phyloP scores from a whole-genome alignment of 1,140 invertebrate genomes.

The Carposina sasakii region DNA sequence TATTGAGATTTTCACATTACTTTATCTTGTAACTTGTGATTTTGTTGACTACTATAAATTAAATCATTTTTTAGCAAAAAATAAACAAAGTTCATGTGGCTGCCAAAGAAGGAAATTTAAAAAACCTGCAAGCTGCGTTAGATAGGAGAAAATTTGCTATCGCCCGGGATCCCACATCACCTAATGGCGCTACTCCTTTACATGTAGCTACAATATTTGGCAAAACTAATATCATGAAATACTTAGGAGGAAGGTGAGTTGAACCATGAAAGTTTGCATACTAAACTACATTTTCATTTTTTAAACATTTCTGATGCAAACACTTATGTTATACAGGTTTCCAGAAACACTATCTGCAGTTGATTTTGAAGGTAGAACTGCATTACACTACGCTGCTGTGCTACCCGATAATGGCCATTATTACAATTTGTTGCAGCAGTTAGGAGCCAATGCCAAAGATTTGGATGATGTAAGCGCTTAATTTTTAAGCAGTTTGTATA shows the following conservation, averaged over 20 bases:
- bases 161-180: constrained; percentile 84
- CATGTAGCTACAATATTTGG: constrained; percentile 93
- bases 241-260: constrained; percentile 74
- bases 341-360: constrained; percentile 85
- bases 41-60: too few relatives aligned
- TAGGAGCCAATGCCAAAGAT: constrained; percentile 87
- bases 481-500: not conserved
- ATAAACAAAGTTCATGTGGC: constrained; percentile 90
- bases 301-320: too few relatives aligned
- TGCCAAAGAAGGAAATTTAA: constrained; percentile 87
- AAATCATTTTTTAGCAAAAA: constrained; percentile 82
- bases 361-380: constrained; percentile 87
- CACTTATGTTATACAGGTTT: too few relatives aligned
- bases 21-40: too few relatives aligned
- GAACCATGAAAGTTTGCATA: not conserved
- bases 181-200: constrained; percentile 91
- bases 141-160: constrained; percentile 94
- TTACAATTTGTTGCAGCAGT: constrained; percentile 87
- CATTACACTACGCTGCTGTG: constrained; percentile 92
- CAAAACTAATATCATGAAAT: constrained; percentile 78
- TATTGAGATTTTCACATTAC: not conserved
- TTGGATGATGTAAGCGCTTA: constrained; percentile 84
- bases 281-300: too few relatives aligned
- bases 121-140: constrained; percentile 87
- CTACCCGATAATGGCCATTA: constrained; percentile 90